phyloP scores from a whole-genome alignment of 1,140 invertebrate species.

The Pseudomyrmex gracilis region DNA sequence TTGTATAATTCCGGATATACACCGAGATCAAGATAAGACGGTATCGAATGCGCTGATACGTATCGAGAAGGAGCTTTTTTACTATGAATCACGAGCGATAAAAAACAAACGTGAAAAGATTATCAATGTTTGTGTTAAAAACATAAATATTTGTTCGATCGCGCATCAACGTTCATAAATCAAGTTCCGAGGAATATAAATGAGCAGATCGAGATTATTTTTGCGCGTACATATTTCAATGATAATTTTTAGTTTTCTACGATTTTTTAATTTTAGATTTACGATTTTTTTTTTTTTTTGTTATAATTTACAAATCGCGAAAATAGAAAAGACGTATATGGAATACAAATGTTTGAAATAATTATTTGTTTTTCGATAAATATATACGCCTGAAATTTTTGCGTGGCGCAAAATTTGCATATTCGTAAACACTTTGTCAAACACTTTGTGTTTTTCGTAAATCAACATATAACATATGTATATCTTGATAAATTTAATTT shows the following conservation, averaged over 20 bases:
- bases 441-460: too few species aligned
- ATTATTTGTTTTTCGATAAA: not conserved
- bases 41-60: constrained; percentile 28
- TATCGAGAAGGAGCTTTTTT: constrained; percentile 17
- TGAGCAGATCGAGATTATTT: not conserved
- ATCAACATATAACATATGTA: too few species aligned
- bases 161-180: not conserved
- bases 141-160: not conserved
- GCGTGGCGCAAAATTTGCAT: too few species aligned
- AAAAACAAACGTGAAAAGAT: not conserved
- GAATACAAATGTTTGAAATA: too few species aligned
- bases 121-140: not conserved
- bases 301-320: not conserved
- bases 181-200: not conserved
- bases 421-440: too few species aligned
- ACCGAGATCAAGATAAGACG: constrained; percentile 12
- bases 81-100: not conserved
- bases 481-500: too few species aligned
- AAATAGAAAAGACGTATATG: not conserved
- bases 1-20: constrained; percentile 16
- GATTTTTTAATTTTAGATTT: not conserved
- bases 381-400: not conserved
- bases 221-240: not conserved
- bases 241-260: not conserved
- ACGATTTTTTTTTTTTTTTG: not conserved